Conservation (phyloP, 2,888 invertebrate species). For the Pollenia amentaria region DNA sequence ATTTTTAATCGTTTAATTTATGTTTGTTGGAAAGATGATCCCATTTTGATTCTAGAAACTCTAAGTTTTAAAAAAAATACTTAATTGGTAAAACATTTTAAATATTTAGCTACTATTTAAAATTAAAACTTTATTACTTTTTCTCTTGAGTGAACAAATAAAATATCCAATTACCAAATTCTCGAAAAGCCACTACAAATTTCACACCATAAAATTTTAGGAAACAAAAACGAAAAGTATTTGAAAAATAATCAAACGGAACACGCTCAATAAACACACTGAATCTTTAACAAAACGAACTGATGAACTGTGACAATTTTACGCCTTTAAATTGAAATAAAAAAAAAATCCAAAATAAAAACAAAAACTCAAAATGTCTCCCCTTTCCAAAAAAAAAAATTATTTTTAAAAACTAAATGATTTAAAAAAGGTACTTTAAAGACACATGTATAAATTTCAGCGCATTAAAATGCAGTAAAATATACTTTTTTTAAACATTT, state of each 20-base stretch:
- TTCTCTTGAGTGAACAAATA: not conserved
- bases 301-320: constrained; percentile 74
- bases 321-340: constrained; percentile 67
- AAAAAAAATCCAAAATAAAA: constrained; percentile 15
- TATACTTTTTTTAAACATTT: constrained; percentile 79
- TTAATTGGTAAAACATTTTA: constrained; percentile 43
- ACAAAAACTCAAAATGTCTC: constrained; percentile 68
- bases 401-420: constrained; percentile 72
- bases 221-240: not conserved
- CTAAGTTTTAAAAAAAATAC: not conserved
- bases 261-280: constrained; percentile 36
- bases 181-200: constrained; percentile 14
- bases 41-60: not conserved
- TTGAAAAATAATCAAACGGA: not conserved
- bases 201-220: constrained; percentile 13
- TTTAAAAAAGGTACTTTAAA: constrained; percentile 66
- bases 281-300: constrained; percentile 39
- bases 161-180: constrained; percentile 44
- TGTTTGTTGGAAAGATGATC: not conserved
- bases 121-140: constrained; percentile 4
- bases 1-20: too few relatives aligned
- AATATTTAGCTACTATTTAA: constrained; percentile 35
- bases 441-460: constrained; percentile 71
- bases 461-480: constrained; percentile 82
- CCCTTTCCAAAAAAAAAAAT: constrained; percentile 73